Percentiles rank a stretch among this genome's conserved stretches.
Evolutionary conservation across 2,797 vertebrate genomes (phyloP).

Genomic region (Carapus acus): DNA sequence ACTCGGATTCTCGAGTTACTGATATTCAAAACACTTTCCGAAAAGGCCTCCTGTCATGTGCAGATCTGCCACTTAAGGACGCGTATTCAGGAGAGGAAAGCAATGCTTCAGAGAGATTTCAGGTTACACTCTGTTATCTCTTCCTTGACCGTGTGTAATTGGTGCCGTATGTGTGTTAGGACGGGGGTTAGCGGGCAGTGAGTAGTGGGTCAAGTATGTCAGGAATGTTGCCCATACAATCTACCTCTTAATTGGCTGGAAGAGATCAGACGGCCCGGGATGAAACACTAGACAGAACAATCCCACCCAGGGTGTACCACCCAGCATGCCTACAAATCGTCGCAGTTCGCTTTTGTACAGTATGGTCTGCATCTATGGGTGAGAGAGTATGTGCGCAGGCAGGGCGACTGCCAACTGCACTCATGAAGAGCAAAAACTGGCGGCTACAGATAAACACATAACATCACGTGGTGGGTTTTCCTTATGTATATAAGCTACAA

Average conservation of each 20-base stretch:
- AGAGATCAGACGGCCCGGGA: constrained; percentile 61
- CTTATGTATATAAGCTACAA: background rate
- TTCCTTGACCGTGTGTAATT: constrained; percentile 1
- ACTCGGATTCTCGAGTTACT: constrained; percentile 24
- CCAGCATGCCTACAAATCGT: constrained; percentile 36
- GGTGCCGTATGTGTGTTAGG: constrained; percentile 3
- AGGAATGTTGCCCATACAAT: constrained; percentile 64
- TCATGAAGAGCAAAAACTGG: constrained; percentile 2
- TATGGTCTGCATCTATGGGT: too few relatives aligned
- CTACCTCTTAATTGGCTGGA: constrained; percentile 56
- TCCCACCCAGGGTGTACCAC: constrained; percentile 50
- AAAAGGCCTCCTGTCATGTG: background rate
- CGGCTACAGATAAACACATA: background rate
- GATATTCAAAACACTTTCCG: constrained; percentile 11
- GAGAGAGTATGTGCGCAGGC: constrained; percentile 10
- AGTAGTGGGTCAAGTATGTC: constrained; percentile 60
- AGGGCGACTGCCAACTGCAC: constrained; percentile 4
- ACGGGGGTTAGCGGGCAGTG: constrained; percentile 36
- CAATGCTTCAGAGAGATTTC: background rate
- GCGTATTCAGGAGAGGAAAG: background rate
- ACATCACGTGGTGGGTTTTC: background rate
- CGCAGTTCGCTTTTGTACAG: constrained; percentile 20
- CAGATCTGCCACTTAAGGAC: too few relatives aligned
- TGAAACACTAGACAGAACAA: constrained; percentile 60
- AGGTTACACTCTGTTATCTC: background rate